These are phyloP conservation scores for Phycodurus eques DNA, from an alignment of 2,113 vertebrate species.

Conservation along the genomic window DNA sequence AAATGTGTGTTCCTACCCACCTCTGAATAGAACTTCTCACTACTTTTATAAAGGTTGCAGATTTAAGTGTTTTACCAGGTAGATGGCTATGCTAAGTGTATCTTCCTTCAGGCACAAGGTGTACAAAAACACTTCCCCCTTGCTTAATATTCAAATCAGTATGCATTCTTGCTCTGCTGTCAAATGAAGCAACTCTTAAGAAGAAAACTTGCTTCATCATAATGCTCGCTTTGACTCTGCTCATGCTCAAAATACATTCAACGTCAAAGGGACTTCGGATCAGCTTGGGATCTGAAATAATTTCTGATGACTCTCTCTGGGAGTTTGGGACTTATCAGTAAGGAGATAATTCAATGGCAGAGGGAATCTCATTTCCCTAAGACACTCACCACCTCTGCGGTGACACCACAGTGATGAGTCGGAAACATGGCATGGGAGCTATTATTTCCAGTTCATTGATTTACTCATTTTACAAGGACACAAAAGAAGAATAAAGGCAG, in stretches of 20 bases:
- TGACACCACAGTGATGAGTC: background rate
- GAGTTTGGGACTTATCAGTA: conserved; percentile 19
- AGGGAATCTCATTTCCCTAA: conserved; percentile 3
- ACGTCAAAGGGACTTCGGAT: conserved; percentile 38
- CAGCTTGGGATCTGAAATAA: conserved; percentile 15
- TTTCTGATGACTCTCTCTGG: conserved; percentile 19
- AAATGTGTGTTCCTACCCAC: no score
- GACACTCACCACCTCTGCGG: background rate
- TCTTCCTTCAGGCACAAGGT: background rate
- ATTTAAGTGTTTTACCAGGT: conserved; percentile 19
- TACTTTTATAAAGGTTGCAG: background rate
- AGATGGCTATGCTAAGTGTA: background rate
- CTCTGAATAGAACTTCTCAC: background rate
- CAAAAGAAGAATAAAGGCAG: background rate
- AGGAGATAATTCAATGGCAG: conserved; percentile 4
- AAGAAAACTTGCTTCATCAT: conserved; percentile 18
- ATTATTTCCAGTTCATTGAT: background rate
- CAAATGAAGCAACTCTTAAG: background rate
- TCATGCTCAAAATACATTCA: conserved; percentile 19
- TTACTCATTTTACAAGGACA: conserved; percentile 7
- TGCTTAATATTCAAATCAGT: background rate
- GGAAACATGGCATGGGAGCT: background rate
- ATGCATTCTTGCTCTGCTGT: background rate
- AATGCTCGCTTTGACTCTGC: conserved; percentile 29
- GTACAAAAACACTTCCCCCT: background rate